phyloP scores from a whole-genome alignment of 1,140 invertebrate species.

The Drosophila mauritiana region DNA sequence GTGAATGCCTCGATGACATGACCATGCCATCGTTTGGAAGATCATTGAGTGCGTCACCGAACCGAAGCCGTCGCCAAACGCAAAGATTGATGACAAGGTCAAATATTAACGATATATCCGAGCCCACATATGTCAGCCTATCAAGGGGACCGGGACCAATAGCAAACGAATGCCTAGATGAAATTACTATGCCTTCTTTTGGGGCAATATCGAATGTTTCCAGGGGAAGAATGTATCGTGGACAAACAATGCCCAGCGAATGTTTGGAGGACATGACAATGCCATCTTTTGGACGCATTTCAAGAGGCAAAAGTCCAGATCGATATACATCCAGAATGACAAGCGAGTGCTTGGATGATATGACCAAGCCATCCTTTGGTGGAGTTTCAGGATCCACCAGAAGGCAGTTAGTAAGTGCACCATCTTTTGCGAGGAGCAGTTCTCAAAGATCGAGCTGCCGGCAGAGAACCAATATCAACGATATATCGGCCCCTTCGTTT shows the following conservation, averaged over 20 bases:
- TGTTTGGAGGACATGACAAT: conserved; percentile 1
- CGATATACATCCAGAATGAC: neutral
- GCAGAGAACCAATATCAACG: neutral
- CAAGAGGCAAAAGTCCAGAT: neutral
- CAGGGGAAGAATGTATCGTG: neutral
- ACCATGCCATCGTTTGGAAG: conserved; percentile 12
- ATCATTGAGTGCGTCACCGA: neutral
- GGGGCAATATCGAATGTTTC: neutral
- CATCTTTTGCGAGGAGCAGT: neutral
- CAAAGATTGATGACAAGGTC: neutral
- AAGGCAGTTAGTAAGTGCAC: neutral
- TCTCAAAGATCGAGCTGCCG: neutral
- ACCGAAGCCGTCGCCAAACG: conserved; percentile 2
- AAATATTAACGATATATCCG: neutral
- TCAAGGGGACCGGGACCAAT: conserved; percentile 1
- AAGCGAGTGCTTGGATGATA: conserved; percentile 33
- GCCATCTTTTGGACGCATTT: neutral
- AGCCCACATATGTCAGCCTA: neutral
- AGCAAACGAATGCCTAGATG: conserved; percentile 9
- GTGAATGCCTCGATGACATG: conserved; percentile 17
- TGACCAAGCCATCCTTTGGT: conserved; percentile 23
- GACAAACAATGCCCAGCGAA: conserved; percentile 2
- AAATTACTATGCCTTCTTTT: conserved; percentile 13
- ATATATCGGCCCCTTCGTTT: neutral
- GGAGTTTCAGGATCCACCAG: neutral